These are phyloP conservation scores for Thereva unica DNA, from an alignment of 2,888 invertebrate species.

Conservation along the genomic window DNA sequence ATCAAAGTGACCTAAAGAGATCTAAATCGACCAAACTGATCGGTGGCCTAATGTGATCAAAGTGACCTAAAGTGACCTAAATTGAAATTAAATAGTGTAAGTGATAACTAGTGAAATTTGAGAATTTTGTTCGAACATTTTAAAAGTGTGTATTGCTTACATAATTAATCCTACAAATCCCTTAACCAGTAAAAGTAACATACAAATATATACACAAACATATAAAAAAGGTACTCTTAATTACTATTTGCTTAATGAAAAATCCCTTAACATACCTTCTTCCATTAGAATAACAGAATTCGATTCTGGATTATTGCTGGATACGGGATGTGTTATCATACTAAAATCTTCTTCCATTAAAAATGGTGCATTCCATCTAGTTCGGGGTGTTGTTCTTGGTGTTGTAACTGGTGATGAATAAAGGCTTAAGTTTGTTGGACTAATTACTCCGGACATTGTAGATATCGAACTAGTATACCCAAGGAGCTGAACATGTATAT, in stretches of 20 bases:
- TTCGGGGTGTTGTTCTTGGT: slow-evolving; percentile 71
- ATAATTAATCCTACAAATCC: too few relatives aligned
- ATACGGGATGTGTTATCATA: slow-evolving; percentile 79
- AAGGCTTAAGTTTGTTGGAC: slow-evolving; percentile 84
- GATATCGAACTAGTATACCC: slow-evolving; percentile 87
- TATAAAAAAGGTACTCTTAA: too few relatives aligned
- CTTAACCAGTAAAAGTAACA: too few relatives aligned
- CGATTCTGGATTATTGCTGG: slow-evolving; percentile 64
- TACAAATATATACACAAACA: too few relatives aligned
- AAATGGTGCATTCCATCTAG: slow-evolving; percentile 87
- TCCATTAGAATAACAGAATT: slow-evolving; percentile 78
- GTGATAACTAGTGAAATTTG: too few relatives aligned
- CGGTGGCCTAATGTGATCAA: too few relatives aligned
- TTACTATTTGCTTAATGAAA: background rate
- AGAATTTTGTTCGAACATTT: too few relatives aligned
- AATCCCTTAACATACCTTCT: slow-evolving; percentile 64
- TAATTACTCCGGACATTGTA: slow-evolving; percentile 81
- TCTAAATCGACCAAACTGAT: too few relatives aligned
- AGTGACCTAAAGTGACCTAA: too few relatives aligned
- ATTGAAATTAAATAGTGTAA: too few relatives aligned
- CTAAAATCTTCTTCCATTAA: slow-evolving; percentile 94
- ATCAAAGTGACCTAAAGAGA: too few relatives aligned
- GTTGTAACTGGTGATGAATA: slow-evolving; percentile 76
- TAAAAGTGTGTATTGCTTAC: too few relatives aligned
- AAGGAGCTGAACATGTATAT: slow-evolving; percentile 72